A percentile compares a stretch with the other conserved stretches of the same genome.
These are phyloP conservation scores for Meloidogyne floridensis DNA, from an alignment of 1,140 invertebrate species.

Conservation along the genomic window DNA sequence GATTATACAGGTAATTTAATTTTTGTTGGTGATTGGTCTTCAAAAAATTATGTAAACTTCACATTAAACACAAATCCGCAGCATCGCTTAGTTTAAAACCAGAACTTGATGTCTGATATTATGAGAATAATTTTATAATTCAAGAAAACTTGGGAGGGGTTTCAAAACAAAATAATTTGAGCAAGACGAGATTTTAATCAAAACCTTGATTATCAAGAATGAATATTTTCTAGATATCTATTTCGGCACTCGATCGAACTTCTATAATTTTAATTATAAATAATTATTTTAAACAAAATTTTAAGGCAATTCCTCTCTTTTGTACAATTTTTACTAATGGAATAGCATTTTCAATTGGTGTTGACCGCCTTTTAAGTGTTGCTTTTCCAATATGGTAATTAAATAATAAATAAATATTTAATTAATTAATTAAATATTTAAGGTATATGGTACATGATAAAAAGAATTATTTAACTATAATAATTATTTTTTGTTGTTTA, in stretches of 20 bases:
- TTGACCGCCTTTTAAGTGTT: constrained; percentile 22
- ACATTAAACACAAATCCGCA: too few species aligned
- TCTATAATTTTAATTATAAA: too few species aligned
- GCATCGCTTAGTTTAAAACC: too few species aligned
- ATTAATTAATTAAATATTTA: neutral
- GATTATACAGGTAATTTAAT: constrained; percentile 11
- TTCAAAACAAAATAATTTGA: too few species aligned
- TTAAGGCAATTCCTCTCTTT: constrained; percentile 22
- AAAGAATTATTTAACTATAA: constrained; percentile 1
- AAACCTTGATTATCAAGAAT: too few species aligned
- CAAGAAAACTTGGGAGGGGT: too few species aligned
- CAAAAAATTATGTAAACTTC: too few species aligned
- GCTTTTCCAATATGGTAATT: constrained; percentile 20
- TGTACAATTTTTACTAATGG: constrained; percentile 34
- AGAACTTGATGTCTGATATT: too few species aligned
- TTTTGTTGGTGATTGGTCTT: neutral
- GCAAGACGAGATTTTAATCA: too few species aligned
- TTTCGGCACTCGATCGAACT: too few species aligned
- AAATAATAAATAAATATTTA: neutral
- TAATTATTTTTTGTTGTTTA: constrained; percentile 12
- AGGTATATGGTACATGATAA: constrained; percentile 19
- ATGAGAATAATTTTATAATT: too few species aligned
- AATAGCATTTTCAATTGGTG: constrained; percentile 23
- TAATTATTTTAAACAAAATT: neutral
- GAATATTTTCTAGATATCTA: too few species aligned